Evolutionary conservation across 2,113 vertebrate species (phyloP).

Genomic region (Microcebus lehilahytsara): DNA sequence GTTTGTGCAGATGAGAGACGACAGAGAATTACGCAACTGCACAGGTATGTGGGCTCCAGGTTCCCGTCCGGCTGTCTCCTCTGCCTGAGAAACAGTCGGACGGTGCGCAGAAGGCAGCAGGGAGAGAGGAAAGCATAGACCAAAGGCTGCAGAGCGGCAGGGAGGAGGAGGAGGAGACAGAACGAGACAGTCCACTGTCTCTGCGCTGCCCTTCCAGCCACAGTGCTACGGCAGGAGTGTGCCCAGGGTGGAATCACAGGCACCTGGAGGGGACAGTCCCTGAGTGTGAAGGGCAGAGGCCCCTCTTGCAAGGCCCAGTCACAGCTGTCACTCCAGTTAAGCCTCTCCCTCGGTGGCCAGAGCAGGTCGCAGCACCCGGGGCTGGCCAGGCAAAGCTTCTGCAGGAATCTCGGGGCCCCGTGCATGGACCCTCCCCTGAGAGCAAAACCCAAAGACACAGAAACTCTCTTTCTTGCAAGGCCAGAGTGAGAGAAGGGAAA

Average conservation of each 20-base stretch:
- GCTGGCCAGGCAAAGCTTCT: fast-evolving
- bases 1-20: too few relatives aligned
- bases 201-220: too few relatives aligned
- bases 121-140: neutral
- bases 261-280: fast-evolving
- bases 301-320: fast-evolving
- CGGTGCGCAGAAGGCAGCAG: neutral
- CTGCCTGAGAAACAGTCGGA: too few relatives aligned
- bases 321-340: fast-evolving
- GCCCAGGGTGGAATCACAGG: neutral
- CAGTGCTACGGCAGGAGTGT: neutral
- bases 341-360: fast-evolving
- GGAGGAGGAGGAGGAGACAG: neutral
- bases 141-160: too few relatives aligned
- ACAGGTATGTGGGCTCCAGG: fast-evolving
- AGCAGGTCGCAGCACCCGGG: fast-evolving
- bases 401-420: fast-evolving
- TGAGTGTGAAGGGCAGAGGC: neutral
- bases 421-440: fast-evolving
- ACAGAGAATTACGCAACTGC: neutral
- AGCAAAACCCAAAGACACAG: neutral
- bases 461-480: neutral
- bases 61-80: neutral
- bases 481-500: neutral
- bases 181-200: fast-evolving